These are phyloP conservation scores for Falco biarmicus DNA, from an alignment of 2,797 vertebrate genomes.

Conservation along the genomic window DNA sequence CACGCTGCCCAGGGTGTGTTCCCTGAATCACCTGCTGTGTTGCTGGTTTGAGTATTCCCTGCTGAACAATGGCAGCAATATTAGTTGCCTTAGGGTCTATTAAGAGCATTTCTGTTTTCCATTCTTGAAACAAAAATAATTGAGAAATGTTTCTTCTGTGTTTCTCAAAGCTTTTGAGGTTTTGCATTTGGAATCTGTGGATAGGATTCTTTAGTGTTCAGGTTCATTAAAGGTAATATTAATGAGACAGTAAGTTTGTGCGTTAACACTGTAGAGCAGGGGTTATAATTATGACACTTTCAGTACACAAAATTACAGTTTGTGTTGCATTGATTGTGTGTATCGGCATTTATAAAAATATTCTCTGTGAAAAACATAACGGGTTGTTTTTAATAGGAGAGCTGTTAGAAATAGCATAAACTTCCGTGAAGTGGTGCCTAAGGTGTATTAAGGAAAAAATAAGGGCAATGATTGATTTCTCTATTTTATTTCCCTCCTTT, in stretches of 20 bases:
- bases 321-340: background rate
- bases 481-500: background rate
- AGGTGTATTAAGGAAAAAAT: background rate
- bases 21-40: background rate
- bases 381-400: background rate
- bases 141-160: background rate
- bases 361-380: background rate
- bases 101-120: background rate
- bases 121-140: background rate
- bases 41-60: too few relatives aligned
- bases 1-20: fast-evolving
- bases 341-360: background rate
- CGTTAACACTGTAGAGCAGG: background rate
- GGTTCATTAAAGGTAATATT: background rate
- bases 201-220: background rate
- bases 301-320: background rate
- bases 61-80: background rate
- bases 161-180: background rate
- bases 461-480: background rate
- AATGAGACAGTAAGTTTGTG: background rate
- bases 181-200: background rate
- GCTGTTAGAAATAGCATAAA: background rate
- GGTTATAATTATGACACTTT: background rate
- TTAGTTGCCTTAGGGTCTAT: background rate
- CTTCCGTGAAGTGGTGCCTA: background rate